These are phyloP conservation scores for Crossaster papposus DNA, from an alignment of 53 echinoderm and acorn worm species.

Conservation along the genomic window DNA sequence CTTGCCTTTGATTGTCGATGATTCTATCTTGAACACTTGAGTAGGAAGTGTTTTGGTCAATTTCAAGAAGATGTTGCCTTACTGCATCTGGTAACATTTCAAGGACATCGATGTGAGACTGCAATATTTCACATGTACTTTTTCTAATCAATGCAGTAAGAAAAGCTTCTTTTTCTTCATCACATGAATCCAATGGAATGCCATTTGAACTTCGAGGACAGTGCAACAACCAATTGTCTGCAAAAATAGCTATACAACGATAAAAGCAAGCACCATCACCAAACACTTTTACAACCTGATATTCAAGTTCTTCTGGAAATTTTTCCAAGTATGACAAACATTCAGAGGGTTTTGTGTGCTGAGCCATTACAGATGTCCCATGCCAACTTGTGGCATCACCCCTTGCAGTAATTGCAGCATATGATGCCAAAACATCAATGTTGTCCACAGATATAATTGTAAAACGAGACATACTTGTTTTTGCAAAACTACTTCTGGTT, in stretches of 20 bases:
- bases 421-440: slow-evolving; percentile 24
- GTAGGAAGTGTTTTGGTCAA: background rate
- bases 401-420: slow-evolving; percentile 2
- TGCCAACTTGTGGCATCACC: background rate
- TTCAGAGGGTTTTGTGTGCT: slow-evolving; percentile 3
- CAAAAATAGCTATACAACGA: slow-evolving; percentile 6
- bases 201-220: background rate
- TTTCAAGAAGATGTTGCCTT: background rate
- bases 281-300: background rate
- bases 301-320: background rate
- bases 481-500: background rate
- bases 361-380: slow-evolving; percentile 24
- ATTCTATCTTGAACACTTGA: background rate
- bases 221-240: background rate
- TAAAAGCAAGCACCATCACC: slow-evolving; percentile 39
- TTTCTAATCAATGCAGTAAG: background rate
- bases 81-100: slow-evolving; percentile 8
- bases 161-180: background rate
- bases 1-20: background rate
- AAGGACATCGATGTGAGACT: background rate
- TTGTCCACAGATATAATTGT: slow-evolving; percentile 30
- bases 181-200: background rate
- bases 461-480: background rate
- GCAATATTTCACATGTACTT: background rate
- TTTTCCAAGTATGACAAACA: background rate